Conservation (phyloP, 2,888 invertebrate species). For the Cantharis nigra region DNA sequence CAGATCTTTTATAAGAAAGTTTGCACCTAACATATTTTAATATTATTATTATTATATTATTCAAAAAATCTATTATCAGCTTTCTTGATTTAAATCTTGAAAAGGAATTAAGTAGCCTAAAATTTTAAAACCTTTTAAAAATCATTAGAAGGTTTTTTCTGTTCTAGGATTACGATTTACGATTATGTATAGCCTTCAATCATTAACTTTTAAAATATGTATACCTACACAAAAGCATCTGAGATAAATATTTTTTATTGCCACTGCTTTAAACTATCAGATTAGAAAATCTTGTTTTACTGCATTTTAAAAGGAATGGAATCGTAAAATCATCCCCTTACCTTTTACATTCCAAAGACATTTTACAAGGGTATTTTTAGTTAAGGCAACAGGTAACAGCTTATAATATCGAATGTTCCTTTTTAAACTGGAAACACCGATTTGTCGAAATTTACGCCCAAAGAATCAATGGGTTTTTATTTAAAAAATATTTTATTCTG, state of each 20-base stretch:
- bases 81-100: neutral
- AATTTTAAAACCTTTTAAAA: neutral
- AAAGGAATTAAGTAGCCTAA: neutral
- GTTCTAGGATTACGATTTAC: neutral
- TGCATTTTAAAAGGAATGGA: neutral
- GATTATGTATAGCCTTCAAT: neutral
- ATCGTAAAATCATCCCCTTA: neutral
- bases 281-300: neutral
- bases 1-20: neutral
- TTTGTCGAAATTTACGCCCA: neutral
- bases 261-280: neutral
- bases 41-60: too few species aligned
- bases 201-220: neutral
- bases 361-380: neutral
- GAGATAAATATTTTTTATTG: neutral
- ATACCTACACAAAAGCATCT: neutral
- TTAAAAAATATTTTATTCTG: neutral
- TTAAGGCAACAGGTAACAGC: neutral
- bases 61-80: neutral
- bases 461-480: neutral
- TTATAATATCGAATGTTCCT: too few species aligned
- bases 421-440: neutral
- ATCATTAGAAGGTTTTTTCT: neutral
- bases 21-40: neutral
- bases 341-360: neutral